phyloP scores from a whole-genome alignment of 2,888 invertebrate genomes.

The Synergus umbraculus region DNA sequence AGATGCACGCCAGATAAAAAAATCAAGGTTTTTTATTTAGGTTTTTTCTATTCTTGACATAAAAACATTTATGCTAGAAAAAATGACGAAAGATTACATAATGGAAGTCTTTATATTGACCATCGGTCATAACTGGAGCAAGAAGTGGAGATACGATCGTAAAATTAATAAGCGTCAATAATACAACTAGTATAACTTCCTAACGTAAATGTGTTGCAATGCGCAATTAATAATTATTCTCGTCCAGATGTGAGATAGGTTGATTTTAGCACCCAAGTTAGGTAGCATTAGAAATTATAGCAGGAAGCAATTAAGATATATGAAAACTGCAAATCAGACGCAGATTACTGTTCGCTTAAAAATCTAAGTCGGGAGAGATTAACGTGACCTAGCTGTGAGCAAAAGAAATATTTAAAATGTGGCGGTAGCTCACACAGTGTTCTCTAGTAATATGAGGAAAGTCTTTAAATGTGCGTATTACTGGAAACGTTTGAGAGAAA shows the following conservation, averaged over 20 bases:
- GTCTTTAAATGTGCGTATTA: neutral
- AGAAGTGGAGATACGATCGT: slow-evolving; percentile 45
- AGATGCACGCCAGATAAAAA: no score
- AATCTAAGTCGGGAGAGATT: neutral
- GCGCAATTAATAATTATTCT: slow-evolving; percentile 50
- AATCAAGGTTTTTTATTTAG: no score
- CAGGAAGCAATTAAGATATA: neutral
- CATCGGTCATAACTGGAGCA: neutral
- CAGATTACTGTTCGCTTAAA: neutral
- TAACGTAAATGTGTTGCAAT: slow-evolving; percentile 48
- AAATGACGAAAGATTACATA: slow-evolving; percentile 6
- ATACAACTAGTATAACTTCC: slow-evolving; percentile 46
- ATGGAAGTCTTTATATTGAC: slow-evolving; percentile 12
- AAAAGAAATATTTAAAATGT: neutral
- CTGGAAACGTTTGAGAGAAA: slow-evolving; percentile 26
- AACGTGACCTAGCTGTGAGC: neutral
- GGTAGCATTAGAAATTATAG: neutral
- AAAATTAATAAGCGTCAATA: slow-evolving; percentile 54
- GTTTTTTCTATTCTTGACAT: neutral
- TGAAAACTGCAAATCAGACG: neutral
- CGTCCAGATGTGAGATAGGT: slow-evolving; percentile 15
- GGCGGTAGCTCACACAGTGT: neutral
- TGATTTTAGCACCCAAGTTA: no score
- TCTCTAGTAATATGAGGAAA: neutral
- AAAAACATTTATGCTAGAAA: slow-evolving; percentile 9